Percentiles rank a stretch among this genome's conserved stretches.
Evolutionary conservation across 1,140 invertebrate species (phyloP).

Genomic region (Lucilia sericata): DNA sequence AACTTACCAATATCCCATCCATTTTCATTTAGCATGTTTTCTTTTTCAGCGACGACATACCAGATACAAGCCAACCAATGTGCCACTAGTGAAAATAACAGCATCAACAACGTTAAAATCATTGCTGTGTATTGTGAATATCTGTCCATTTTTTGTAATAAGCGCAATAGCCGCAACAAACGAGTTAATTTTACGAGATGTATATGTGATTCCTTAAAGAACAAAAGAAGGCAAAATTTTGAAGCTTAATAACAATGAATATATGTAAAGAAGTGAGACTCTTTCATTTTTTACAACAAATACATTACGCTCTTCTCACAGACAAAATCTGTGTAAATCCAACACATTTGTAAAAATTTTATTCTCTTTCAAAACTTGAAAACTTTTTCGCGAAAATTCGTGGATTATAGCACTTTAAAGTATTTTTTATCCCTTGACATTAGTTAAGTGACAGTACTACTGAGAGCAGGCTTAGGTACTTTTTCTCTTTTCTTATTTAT

Average conservation of each 20-base stretch:
- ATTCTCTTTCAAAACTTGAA: too few species aligned
- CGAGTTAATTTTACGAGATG: slow-evolving; percentile 96
- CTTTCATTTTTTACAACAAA: too few species aligned
- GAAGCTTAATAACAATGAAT: neutral
- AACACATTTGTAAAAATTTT: too few species aligned
- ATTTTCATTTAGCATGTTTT: slow-evolving; percentile 74
- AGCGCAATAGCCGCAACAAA: slow-evolving; percentile 87
- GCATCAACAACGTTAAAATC: slow-evolving; percentile 95
- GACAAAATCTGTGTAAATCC: too few species aligned
- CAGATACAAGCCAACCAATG: slow-evolving; percentile 99
- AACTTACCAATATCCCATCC: slow-evolving; percentile 85
- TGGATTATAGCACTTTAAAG: too few species aligned
- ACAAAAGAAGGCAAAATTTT: neutral
- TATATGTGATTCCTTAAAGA: slow-evolving; percentile 80
- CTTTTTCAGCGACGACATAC: slow-evolving; percentile 96
- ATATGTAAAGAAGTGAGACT: too few species aligned
- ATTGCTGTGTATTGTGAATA: slow-evolving; percentile 96
- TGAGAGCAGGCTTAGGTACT: too few species aligned
- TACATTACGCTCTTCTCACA: too few species aligned
- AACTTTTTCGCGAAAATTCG: too few species aligned
- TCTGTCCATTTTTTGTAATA: slow-evolving; percentile 98
- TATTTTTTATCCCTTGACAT: too few species aligned
- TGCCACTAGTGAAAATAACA: slow-evolving; percentile 92
- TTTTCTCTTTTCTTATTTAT: too few species aligned
- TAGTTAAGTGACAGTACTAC: too few species aligned